Conservation (phyloP, 1,140 invertebrate genomes). For the Plutomurus gul region DNA sequence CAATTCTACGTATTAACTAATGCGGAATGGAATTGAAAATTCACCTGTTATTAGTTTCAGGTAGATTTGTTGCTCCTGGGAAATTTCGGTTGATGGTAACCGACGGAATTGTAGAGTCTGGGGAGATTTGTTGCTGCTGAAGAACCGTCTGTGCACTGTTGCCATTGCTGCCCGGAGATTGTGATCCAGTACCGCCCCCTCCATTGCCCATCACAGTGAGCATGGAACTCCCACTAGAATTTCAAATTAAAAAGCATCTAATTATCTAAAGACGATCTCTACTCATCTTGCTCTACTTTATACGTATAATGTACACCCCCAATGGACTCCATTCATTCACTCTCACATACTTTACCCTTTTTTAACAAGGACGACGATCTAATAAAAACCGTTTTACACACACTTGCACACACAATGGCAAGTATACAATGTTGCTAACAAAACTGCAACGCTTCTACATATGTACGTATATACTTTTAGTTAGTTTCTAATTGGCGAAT, state of each 20-base stretch:
- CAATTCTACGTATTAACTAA: neutral
- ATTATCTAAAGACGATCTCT: neutral
- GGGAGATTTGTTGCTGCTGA: neutral
- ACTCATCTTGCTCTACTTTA: neutral
- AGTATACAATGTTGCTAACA: too few relatives aligned
- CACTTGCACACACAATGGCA: too few relatives aligned
- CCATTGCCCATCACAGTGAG: constrained; percentile 14
- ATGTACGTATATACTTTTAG: too few relatives aligned
- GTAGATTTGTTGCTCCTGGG: neutral
- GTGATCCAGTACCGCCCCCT: neutral
- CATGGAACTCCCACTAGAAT: neutral
- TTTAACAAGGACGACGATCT: too few relatives aligned
- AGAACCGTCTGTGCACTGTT: neutral
- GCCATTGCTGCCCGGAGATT: neutral
- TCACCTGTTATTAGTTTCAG: neutral
- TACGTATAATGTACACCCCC: neutral
- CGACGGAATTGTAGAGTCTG: neutral
- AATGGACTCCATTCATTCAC: too few relatives aligned
- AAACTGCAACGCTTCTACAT: too few relatives aligned
- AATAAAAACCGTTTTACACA: too few relatives aligned
- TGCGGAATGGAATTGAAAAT: neutral
- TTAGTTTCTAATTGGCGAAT: too few relatives aligned
- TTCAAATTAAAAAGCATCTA: constrained; percentile 12
- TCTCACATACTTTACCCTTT: too few relatives aligned
- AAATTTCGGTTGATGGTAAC: neutral